Evolutionary conservation across 2,888 invertebrate species (phyloP), one percentile per base, ranked within the genome.

Genomic region (Rhagonycha lutea): DNA sequence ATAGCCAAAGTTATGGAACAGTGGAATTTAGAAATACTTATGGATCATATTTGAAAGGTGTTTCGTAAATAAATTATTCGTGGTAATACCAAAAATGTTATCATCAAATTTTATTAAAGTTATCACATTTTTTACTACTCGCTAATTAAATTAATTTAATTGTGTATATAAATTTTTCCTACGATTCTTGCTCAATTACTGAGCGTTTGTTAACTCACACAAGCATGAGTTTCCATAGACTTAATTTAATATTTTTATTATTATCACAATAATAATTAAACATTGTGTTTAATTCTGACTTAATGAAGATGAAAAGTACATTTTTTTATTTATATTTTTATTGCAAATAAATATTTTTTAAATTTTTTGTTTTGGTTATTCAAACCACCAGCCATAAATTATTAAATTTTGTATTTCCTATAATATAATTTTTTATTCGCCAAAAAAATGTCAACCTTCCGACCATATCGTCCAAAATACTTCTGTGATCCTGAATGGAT

Each of bases 1-100:
- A 90, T 83, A 89, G 90, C 72, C 88, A 89, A 80, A 91, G 90
- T 81, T 91, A 91, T 81, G 91, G 91, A 1, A 89, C 90, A 61
- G 81, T 89, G 24, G 89, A 89, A 67, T 79, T 80, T 63, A 80
- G 82, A 72, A 79, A 79, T 32, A 77, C 73, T 67, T 24, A 65
- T 65, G 29, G 14, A n/a, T 70, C 70, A 7, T 70, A 73, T 69
- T 23, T 72, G 14, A 60, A 72, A 61, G 72, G 72, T 5, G 72
- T 72, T 14, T 68, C 79, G 12, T 65, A 65, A 65, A n/a, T 23
- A 65, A 65, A 24, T 12, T 47, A 47, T 47, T 47, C 2, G n/a
- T 47, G 3, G 47, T 47, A n/a, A 47, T n/a, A 47, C 47, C n/a
- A n/a, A 47, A 7, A 26, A 2, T 47, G 47, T 47, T 47, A n/a